Evolutionary conservation across 2,113 vertebrate genomes (phyloP), one percentile per base, ranked within the genome.

Genomic region (Sceloporus undulatus): DNA sequence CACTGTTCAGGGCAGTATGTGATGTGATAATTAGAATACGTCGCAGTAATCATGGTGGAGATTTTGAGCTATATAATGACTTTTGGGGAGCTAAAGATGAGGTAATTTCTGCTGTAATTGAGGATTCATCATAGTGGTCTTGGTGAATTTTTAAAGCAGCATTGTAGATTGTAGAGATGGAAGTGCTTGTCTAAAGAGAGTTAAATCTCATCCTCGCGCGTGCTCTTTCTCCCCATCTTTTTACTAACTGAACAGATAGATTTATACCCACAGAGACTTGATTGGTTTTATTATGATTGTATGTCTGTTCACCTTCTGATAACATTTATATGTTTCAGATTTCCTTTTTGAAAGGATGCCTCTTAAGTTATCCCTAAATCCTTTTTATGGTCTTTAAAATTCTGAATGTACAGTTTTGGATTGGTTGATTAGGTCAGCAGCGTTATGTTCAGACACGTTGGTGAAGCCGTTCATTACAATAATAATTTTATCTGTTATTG

Each of bases 61-160:
- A 96, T 97, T 95, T 95, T 97, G 95, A 95, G 94, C 93, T 86
- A 95, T 96, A 93, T 96, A 96, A 97, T 95, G 93, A 95, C 92
- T 93, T 89, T 83, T 84, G 92, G 94, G 94, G 92, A n/a, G n/a
- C 91, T 93, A 87, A 14, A 21, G 54, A 91, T 94, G 96, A 96
- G 94, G 95, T 93, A 90, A 93, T 95, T 93, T 96, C 89, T 88
- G 88, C 80, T 92, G 89, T 92, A 91, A 93, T 23, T 2, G 88
- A 91, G 79, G 90, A 91, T 94, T 84, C 89, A 92, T 95, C 79
- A 70, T 93, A 56, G 81, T 87, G 88, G 81, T 40, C 75, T 89
- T 90, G 87, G n/a, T 90, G 93, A 85, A 90, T 89, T 75, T 82
- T 42, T n/a, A 13, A 85, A 88, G 59, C 19, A 78, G n/a, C 16